These are phyloP conservation scores for Platalea minor DNA, from an alignment of 2,797 vertebrate genomes.

Conservation along the genomic window DNA sequence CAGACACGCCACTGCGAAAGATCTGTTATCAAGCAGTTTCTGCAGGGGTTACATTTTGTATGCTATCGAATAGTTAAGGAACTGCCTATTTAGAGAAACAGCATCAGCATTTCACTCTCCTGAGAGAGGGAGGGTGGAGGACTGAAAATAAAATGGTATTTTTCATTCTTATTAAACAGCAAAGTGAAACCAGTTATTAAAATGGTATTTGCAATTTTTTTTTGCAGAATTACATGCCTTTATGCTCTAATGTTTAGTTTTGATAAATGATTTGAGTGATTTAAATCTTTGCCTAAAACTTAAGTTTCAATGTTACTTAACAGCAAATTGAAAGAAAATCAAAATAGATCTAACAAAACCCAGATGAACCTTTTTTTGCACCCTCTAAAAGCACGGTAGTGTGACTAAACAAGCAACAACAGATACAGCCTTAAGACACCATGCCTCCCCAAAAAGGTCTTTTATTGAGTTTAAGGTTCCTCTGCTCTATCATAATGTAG, in stretches of 20 bases:
- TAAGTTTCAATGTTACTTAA: neutral
- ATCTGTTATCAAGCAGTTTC: neutral
- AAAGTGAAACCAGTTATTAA: neutral
- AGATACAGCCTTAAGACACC: neutral
- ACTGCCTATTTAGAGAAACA: neutral
- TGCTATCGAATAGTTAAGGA: neutral
- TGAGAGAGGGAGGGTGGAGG: neutral
- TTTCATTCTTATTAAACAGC: neutral
- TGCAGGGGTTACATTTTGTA: neutral
- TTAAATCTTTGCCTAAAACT: neutral
- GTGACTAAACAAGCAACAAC: neutral
- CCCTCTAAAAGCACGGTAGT: neutral
- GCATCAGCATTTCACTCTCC: neutral
- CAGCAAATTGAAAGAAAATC: neutral
- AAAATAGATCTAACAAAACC: neutral
- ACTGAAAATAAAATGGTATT: neutral
- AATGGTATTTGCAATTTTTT: neutral
- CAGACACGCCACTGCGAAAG: neutral
- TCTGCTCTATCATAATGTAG: neutral
- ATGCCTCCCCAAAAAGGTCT: accelerated
- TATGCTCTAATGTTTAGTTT: neutral
- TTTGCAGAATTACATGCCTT: neutral
- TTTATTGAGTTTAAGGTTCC: neutral
- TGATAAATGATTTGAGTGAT: neutral
- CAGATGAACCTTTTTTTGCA: neutral